These are phyloP conservation scores for Netelia fuscicornis DNA, from an alignment of 2,888 invertebrate species.

Conservation along the genomic window DNA sequence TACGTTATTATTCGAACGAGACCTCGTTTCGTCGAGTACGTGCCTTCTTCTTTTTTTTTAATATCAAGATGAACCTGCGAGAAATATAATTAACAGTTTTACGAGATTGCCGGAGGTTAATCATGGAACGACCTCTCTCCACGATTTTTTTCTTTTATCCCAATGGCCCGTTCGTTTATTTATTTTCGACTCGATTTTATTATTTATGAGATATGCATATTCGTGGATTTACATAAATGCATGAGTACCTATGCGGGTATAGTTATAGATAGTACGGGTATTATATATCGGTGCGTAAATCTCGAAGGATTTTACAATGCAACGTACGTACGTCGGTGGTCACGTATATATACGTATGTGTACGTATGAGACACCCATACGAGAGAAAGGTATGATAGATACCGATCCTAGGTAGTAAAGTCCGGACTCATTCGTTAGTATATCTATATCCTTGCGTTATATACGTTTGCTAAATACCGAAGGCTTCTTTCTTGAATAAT, in stretches of 20 bases:
- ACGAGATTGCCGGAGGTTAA: no score
- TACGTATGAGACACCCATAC: slow-evolving; percentile 3
- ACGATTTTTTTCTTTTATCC: no score
- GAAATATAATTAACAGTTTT: no score
- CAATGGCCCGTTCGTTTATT: no score
- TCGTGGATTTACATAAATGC: no score
- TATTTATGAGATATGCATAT: not conserved
- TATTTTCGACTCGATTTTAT: not conserved
- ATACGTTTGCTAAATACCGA: slow-evolving; percentile 77
- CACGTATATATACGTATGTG: slow-evolving; percentile 18
- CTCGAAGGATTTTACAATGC: slow-evolving; percentile 44
- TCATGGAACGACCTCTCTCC: no score
- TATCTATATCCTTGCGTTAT: slow-evolving; percentile 44
- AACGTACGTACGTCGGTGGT: slow-evolving; percentile 33
- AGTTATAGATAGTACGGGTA: not conserved
- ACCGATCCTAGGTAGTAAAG: slow-evolving; percentile 51
- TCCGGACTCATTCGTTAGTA: slow-evolving; percentile 16
- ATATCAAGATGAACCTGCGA: no score
- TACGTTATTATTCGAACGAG: not conserved
- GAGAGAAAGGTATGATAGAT: slow-evolving; percentile 30
- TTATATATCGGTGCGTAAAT: slow-evolving; percentile 12
- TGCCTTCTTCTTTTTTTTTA: not conserved
- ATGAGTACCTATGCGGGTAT: no score
- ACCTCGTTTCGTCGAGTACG: slow-evolving; percentile 5
- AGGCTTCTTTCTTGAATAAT: slow-evolving; percentile 80